These are phyloP conservation scores for Diorhabda elongata DNA, from an alignment of 1,140 invertebrate genomes.

Conservation along the genomic window DNA sequence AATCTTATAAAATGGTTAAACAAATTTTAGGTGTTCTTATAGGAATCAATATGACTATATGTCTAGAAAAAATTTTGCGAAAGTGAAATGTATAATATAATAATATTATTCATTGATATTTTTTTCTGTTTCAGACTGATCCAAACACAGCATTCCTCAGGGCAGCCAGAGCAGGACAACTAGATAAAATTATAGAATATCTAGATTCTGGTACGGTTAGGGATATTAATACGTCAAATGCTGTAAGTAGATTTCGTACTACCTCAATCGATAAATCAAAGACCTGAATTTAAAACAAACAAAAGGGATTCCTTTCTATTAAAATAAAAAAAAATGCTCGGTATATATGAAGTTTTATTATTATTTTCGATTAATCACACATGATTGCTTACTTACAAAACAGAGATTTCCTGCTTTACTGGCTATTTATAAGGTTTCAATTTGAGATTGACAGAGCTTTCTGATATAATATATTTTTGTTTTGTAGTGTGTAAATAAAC, in stretches of 20 bases:
- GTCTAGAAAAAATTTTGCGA: no score
- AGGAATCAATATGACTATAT: no score
- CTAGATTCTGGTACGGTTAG: constrained; percentile 79
- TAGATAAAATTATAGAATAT: constrained; percentile 92
- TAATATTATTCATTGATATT: constrained; percentile 3
- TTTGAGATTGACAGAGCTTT: no score
- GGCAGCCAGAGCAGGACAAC: constrained; percentile 92
- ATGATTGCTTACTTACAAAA: background rate
- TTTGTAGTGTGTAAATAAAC: no score
- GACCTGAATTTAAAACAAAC: no score
- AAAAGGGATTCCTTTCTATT: background rate
- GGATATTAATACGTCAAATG: constrained; percentile 97
- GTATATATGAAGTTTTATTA: no score
- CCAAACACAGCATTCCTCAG: constrained; percentile 82
- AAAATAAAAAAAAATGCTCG: background rate
- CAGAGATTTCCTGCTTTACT: background rate
- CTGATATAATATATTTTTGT: no score
- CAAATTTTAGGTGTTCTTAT: no score
- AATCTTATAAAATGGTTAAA: no score
- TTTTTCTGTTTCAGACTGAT: constrained; percentile 65
- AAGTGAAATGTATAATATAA: background rate
- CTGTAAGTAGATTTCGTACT: constrained; percentile 63
- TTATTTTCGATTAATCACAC: no score
- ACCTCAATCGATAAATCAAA: background rate
- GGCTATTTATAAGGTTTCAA: no score